phyloP scores from a whole-genome alignment of 1,140 invertebrate species.

The Medauroidea extradentata region DNA sequence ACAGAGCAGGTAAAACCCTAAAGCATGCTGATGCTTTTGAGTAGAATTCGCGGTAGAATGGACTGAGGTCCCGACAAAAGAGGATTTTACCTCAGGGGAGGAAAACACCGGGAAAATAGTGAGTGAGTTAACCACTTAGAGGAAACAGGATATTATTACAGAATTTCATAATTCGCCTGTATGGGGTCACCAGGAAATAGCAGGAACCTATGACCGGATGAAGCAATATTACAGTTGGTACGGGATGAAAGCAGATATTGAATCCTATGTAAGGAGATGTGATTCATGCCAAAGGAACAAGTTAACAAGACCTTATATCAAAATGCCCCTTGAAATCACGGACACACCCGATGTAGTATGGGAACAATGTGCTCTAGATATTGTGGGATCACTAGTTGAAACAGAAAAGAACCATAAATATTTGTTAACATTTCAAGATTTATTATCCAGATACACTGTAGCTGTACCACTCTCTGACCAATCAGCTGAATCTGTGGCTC shows the following conservation, averaged over 20 bases:
- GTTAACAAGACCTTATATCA: not conserved
- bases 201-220: constrained; percentile 4
- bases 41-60: not conserved
- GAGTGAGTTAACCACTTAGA: not conserved
- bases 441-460: too few relatives aligned
- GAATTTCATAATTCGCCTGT: constrained; percentile 7
- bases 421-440: constrained; percentile 9
- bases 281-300: constrained; percentile 14
- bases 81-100: too few relatives aligned
- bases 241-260: constrained; percentile 7
- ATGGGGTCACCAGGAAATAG: constrained; percentile 22
- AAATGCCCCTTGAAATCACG: constrained; percentile 6
- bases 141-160: constrained; percentile 1
- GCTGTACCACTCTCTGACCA: constrained; percentile 1
- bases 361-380: constrained; percentile 1
- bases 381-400: constrained; percentile 7
- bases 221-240: constrained; percentile 5
- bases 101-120: too few relatives aligned
- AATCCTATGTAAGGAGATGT: constrained; percentile 7
- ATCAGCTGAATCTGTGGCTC: not conserved
- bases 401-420: constrained; percentile 3
- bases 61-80: not conserved
- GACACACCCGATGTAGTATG: not conserved
- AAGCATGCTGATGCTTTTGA: not conserved
- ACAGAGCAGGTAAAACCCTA: not conserved